Base-by-base conservation (phyloP, 2,888 invertebrate species). In the Atrina japonica region DNA sequence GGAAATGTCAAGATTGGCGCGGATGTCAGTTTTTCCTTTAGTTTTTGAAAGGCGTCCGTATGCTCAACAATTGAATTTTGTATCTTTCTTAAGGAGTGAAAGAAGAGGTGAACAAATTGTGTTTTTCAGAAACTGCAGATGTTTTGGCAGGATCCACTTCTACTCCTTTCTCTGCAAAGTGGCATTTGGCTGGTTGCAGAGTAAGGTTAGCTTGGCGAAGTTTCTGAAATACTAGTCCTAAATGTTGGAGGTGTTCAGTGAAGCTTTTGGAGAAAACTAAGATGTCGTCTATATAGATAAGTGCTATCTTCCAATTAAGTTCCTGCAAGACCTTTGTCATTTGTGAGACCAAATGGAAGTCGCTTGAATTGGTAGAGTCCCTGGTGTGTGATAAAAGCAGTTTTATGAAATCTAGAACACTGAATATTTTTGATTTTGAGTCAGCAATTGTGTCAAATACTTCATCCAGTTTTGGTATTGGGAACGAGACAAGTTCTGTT, bases 281-380 rank as follows among this genome's bases (percentile, higher is more conserved):
- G 3, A 80, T 49, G 45, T 81, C 78, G 67, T 82, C 81, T 41
- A 80, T 63, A 49, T 81, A 81, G 16, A 76, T 64, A 9, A 81
- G 23, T 7, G 67, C 74, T 14, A 56, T 67, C 55, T 77, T 78
- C 58, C 71, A 79, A 23, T 75, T 67, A 0, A 71, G 49, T 25
- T 52, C 18, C 30, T 68, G 67, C n/a, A 78, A 47, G 0, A 76
- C 66, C 23, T 69, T 68, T 3, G 68, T 65, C 71, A 78, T 78
- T 3, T 68, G 50, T 21, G 27, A 77, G 63, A 1, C 75, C 73
- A 53, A 77, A 79, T 5, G 69, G 59, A 1, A 77, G 45, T 14
- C 70, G 35, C 14, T 72, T 70, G 52, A 66, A 80, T 25, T 71
- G 56, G 50, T 64, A 77, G 14, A 3, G 55, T 40, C 27, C 71